Evolutionary conservation across 2,113 vertebrate species (phyloP).

Genomic region (Phocoena phocoena): DNA sequence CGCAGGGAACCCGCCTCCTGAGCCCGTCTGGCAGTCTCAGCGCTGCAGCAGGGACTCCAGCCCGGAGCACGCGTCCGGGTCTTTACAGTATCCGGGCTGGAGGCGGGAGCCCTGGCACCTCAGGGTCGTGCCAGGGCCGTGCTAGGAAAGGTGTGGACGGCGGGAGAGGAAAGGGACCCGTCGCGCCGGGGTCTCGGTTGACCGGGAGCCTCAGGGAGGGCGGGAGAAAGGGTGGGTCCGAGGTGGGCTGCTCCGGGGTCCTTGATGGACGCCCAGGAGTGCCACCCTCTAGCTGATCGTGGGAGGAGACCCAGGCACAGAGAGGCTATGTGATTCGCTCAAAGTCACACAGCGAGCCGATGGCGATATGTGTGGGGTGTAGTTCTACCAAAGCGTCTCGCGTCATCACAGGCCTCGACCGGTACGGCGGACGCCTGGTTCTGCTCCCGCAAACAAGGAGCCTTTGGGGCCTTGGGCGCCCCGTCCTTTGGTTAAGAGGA

Average conservation of each 20-base stretch:
- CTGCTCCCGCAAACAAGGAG: neutral
- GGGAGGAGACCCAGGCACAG: neutral
- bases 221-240: neutral
- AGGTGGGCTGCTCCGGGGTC: neutral
- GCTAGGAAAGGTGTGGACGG: conserved; percentile 4
- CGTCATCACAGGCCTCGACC: neutral
- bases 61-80: neutral
- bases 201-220: neutral
- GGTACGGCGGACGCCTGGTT: neutral
- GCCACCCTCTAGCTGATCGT: neutral
- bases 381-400: neutral
- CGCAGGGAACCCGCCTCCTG: rapidly evolving
- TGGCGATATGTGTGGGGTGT: neutral
- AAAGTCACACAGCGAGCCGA: neutral
- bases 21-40: neutral
- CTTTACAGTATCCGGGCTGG: neutral
- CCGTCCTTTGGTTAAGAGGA: neutral
- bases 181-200: neutral
- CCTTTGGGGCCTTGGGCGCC: neutral
- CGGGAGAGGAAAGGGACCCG: neutral
- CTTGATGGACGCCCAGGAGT: neutral
- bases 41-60: neutral
- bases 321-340: neutral
- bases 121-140: neutral
- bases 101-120: neutral